Evolutionary conservation across 1,140 invertebrate genomes (phyloP), one percentile per base, ranked within the genome.

Genomic region (Spodoptera litura): DNA sequence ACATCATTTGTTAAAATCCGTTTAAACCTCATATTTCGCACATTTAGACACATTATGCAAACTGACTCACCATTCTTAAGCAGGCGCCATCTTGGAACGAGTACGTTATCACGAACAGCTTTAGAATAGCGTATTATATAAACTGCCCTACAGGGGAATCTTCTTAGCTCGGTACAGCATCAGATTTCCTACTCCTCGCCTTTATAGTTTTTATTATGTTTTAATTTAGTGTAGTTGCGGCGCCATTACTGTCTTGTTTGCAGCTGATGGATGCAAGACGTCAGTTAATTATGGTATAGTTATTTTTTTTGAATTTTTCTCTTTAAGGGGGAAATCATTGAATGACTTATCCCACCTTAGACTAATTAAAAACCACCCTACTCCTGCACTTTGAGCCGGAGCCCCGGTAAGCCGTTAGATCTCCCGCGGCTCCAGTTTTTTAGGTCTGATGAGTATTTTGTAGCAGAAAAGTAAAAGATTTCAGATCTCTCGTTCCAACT

Each of bases 11-110:
- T 66, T 66, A 49, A 12, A n/a, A n/a, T 35, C 13, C 44, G 38
- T 25, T 66, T 44, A 38, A 15, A 64, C 61, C 31, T n/a, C 38
- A 49, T 25, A 66, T 49, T 66, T 49, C 62, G 3, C 38, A 15
- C 62, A 66, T 49, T 49, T 44, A 66, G 62, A 49, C 35, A 8
- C 49, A 66, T 66, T 66, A 66, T 66, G 62, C 62, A 66, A 66
- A 66, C 38, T 49, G 62, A 49, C 62, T 49, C n/a, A 44, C 61
- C 31, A 15, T 44, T 66, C 38, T 66, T 25, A 25, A 10, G 6
- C 38, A 44, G 38, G 2, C 62, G 62, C 62, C 38, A 66, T 66
- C 62, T 44, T 64, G 62, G 4, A 25, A 49, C 13, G 38, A 49
- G n/a, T 15, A 49, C 35, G 62, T 66, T 66, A 66, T 66, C 15